These are phyloP conservation scores for Microctonus hyperodae DNA, from an alignment of 2,888 invertebrate genomes.

Conservation along the genomic window DNA sequence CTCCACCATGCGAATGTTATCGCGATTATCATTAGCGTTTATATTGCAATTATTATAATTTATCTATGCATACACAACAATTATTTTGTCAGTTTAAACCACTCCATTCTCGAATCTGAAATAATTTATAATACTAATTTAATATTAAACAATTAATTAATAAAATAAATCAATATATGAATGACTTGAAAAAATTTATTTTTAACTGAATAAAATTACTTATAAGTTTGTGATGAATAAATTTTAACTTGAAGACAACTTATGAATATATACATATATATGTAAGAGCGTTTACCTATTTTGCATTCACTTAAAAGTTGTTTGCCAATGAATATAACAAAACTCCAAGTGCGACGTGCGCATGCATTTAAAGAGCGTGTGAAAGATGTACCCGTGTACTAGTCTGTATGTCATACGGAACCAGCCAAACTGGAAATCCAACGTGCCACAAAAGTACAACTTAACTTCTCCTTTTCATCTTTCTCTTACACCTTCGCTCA, in stretches of 20 bases:
- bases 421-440: constrained; percentile 8
- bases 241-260: too few species aligned
- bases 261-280: background rate
- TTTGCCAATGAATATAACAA: constrained; percentile 1
- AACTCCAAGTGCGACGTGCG: background rate
- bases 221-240: too few species aligned
- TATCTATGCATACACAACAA: background rate
- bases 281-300: background rate
- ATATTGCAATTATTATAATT: background rate
- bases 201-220: too few species aligned
- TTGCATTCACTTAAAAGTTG: background rate
- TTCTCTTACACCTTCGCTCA: too few species aligned
- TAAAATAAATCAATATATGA: too few species aligned
- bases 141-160: too few species aligned
- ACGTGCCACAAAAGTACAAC: background rate
- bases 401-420: background rate
- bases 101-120: background rate
- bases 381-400: constrained; percentile 10
- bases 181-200: too few species aligned
- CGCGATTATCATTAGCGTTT: background rate
- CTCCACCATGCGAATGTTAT: background rate
- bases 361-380: constrained; percentile 10
- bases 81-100: background rate
- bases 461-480: too few species aligned
- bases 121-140: background rate